These are phyloP conservation scores for Apogon hyalosoma DNA, from an alignment of 2,797 vertebrate species.

Conservation along the genomic window DNA sequence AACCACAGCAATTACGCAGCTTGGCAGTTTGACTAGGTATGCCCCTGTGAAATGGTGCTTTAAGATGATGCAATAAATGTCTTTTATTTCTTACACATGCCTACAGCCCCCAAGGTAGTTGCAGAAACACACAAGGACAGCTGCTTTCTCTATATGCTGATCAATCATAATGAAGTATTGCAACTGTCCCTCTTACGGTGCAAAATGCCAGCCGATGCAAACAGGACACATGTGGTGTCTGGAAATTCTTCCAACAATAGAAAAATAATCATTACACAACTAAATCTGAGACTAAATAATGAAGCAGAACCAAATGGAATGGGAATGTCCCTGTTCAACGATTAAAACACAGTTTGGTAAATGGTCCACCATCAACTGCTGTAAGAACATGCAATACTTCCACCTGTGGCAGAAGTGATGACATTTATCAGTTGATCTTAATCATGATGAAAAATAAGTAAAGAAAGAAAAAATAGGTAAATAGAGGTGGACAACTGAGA, in stretches of 20 bases:
- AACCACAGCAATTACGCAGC: constrained; percentile 55
- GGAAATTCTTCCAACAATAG: constrained; percentile 18
- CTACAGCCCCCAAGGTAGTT: constrained; percentile 58
- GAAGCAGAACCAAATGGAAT: not conserved
- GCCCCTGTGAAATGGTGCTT: constrained; percentile 64
- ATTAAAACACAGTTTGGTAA: too few relatives aligned
- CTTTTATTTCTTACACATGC: constrained; percentile 68
- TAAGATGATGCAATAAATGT: constrained; percentile 71
- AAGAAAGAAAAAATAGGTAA: too few relatives aligned
- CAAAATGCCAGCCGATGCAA: constrained; percentile 49
- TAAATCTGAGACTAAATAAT: constrained; percentile 16
- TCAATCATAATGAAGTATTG: constrained; percentile 65
- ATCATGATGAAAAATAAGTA: too few relatives aligned
- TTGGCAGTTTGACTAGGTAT: constrained; percentile 57
- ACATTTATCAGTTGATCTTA: not conserved
- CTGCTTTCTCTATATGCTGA: constrained; percentile 69
- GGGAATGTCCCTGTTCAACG: not conserved
- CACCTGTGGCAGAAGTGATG: not conserved
- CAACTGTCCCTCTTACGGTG: constrained; percentile 49
- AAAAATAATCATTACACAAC: constrained; percentile 18
- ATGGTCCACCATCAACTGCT: too few relatives aligned
- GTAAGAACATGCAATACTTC: not conserved
- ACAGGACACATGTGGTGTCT: constrained; percentile 22
- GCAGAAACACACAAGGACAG: constrained; percentile 72
- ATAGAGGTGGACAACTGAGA: too few relatives aligned